Evolutionary conservation across 2,888 invertebrate species (phyloP).

Genomic region (Dicyrtoma fusca): DNA sequence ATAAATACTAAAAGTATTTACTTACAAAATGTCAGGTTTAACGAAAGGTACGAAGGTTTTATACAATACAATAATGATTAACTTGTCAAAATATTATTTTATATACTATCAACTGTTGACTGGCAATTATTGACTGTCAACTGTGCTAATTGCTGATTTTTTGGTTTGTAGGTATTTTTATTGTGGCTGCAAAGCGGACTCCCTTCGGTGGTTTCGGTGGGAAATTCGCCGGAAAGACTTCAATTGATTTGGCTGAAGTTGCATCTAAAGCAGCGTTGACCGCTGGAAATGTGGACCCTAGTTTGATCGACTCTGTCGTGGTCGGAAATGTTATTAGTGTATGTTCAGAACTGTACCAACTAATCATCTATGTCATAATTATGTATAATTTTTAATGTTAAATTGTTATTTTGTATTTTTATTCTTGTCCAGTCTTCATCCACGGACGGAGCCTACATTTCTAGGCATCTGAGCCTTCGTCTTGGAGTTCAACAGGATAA

Average conservation of each 20-base stretch:
- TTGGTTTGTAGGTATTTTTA: conserved; percentile 72
- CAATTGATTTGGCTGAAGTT: conserved; percentile 78
- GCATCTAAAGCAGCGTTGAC: conserved; percentile 79
- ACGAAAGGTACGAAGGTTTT: no score
- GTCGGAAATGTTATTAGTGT: conserved; percentile 88
- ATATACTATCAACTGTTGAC: no score
- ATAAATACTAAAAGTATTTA: no score
- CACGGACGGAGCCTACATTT: conserved; percentile 79
- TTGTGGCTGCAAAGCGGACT: conserved; percentile 94
- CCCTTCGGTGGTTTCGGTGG: conserved; percentile 74
- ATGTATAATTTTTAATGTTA: no score
- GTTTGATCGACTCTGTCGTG: conserved; percentile 82
- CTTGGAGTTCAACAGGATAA: conserved; percentile 81
- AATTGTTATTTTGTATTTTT: not conserved
- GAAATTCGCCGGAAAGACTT: conserved; percentile 72
- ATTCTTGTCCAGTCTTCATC: conserved; percentile 67
- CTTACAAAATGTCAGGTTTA: no score
- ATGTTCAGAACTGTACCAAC: no score
- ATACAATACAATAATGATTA: no score
- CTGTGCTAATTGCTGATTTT: not conserved
- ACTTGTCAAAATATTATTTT: no score
- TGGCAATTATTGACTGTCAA: no score
- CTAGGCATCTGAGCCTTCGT: conserved; percentile 82
- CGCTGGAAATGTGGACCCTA: conserved; percentile 79
- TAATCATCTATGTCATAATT: no score